Conservation (phyloP, 92 coral and sea anemone species). For the Heliopora coerulea region DNA sequence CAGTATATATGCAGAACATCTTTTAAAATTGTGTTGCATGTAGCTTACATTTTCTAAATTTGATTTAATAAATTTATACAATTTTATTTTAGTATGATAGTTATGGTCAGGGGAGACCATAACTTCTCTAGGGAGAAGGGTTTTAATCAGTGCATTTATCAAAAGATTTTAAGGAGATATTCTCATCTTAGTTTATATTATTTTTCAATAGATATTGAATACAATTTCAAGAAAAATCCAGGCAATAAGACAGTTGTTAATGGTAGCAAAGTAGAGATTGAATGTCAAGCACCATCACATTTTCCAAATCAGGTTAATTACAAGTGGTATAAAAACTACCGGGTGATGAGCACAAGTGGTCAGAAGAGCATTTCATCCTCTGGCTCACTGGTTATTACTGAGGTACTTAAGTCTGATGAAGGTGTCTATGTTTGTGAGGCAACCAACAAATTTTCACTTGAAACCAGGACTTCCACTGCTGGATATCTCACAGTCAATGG, state of each 20-base stretch:
- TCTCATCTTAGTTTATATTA: no score
- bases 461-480: conserved; percentile 62
- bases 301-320: conserved; percentile 64
- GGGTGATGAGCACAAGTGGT: conserved; percentile 30
- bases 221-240: conserved; percentile 65
- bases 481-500: conserved; percentile 83
- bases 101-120: no score
- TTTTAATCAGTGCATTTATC: no score
- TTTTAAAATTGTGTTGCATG: no score
- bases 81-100: no score
- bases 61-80: no score
- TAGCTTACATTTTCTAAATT: no score
- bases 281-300: conserved; percentile 75
- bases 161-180: no score
- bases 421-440: conserved; percentile 92
- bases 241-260: conserved; percentile 64
- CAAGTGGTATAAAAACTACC: conserved; percentile 83
- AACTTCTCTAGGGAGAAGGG: no score
- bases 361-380: conserved; percentile 48
- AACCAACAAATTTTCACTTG: conserved; percentile 47
- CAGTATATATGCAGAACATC: no score
- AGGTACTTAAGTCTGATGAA: conserved; percentile 80
- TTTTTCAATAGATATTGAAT: conserved; percentile 72
- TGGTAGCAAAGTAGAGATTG: conserved; percentile 60
- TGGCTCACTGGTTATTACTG: conserved; percentile 65